Evolutionary conservation across 1,140 invertebrate species (phyloP).

Genomic region (Drosophila baimaii): DNA sequence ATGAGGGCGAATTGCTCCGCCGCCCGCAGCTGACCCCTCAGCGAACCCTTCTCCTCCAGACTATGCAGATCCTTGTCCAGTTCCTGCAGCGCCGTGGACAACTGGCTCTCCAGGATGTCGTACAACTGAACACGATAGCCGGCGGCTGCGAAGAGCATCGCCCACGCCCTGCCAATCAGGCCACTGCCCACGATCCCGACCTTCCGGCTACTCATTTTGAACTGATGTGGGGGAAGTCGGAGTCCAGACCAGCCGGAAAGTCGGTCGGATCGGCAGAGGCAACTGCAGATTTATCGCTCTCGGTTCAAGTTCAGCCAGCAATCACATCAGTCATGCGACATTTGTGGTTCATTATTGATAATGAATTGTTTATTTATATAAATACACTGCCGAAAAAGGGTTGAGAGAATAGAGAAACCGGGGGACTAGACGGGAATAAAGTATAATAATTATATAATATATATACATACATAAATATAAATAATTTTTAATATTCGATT

Average conservation of each 20-base stretch:
- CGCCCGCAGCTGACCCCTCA: slow-evolving; percentile 90
- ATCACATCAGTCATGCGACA: slow-evolving; percentile 61
- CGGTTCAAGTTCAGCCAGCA: slow-evolving; percentile 60
- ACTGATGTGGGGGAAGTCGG: slow-evolving; percentile 24
- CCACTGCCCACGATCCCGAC: slow-evolving; percentile 91
- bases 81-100: slow-evolving; percentile 89
- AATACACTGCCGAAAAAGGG: slow-evolving; percentile 8
- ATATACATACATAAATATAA: neutral
- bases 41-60: slow-evolving; percentile 88
- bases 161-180: slow-evolving; percentile 96
- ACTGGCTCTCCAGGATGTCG: slow-evolving; percentile 91
- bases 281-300: slow-evolving; percentile 64
- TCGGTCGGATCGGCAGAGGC: slow-evolving; percentile 1
- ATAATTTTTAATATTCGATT: neutral
- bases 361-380: slow-evolving; percentile 54
- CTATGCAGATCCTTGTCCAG: slow-evolving; percentile 90
- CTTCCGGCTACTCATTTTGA: slow-evolving; percentile 85
- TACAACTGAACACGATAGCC: slow-evolving; percentile 94
- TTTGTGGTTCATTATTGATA: slow-evolving; percentile 57
- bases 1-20: slow-evolving; percentile 91
- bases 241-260: neutral
- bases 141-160: slow-evolving; percentile 96
- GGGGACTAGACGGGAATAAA: too few relatives aligned
- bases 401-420: too few relatives aligned
- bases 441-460: too few relatives aligned